phyloP scores from a whole-genome alignment of 92 coral and sea anemone species.

The Zoanthus sansibaricus region DNA sequence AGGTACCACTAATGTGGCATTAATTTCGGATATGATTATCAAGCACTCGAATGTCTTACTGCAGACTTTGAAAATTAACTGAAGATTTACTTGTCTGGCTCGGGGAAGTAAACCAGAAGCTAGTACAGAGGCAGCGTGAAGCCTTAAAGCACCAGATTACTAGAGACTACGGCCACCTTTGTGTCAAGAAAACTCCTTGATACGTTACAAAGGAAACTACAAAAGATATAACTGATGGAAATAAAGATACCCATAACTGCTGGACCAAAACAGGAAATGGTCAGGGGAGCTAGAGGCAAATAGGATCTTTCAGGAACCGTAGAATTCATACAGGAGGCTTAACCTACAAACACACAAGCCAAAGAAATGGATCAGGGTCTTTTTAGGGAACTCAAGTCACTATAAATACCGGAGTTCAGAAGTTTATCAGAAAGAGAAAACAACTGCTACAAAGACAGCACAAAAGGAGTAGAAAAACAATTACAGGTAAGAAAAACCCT shows the following conservation, averaged over 20 bases:
- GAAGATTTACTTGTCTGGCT: slow-evolving; percentile 48
- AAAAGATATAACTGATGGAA: slow-evolving; percentile 32
- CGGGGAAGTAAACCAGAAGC: slow-evolving; percentile 61
- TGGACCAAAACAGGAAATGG: slow-evolving; percentile 23
- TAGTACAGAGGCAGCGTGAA: slow-evolving; percentile 39
- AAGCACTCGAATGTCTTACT: neutral
- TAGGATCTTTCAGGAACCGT: slow-evolving; percentile 11
- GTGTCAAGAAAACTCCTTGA: slow-evolving; percentile 32
- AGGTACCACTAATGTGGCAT: slow-evolving; percentile 62
- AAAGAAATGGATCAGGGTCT: slow-evolving; percentile 25
- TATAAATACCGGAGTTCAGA: neutral
- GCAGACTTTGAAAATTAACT: neutral
- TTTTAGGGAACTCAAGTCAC: slow-evolving; percentile 38
- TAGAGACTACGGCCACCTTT: slow-evolving; percentile 32
- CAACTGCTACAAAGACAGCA: neutral
- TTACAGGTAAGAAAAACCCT: neutral
- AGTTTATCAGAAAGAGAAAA: neutral
- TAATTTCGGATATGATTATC: slow-evolving; percentile 44
- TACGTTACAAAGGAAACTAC: slow-evolving; percentile 44
- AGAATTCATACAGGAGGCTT: slow-evolving; percentile 13
- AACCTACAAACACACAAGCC: neutral
- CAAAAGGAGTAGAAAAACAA: neutral
- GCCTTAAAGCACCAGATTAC: slow-evolving; percentile 39
- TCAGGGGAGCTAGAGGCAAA: neutral
- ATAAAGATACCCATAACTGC: slow-evolving; percentile 39